phyloP scores from a whole-genome alignment of 2,888 invertebrate genomes.

The Girardia tigrina region DNA sequence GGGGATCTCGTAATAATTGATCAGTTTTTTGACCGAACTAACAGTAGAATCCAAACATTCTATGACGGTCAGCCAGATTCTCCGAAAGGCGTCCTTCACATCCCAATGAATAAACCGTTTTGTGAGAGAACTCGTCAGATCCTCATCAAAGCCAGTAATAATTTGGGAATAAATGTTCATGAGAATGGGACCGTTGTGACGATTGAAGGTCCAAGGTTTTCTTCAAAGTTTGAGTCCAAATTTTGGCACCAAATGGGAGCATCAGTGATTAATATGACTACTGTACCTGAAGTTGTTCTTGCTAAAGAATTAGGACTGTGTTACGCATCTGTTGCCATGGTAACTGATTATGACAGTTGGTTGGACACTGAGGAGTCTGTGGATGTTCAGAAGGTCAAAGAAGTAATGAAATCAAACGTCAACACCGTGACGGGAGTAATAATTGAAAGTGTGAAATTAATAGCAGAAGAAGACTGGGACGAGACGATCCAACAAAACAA shows the following conservation, averaged over 20 bases:
- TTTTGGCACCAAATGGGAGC: conserved; percentile 75
- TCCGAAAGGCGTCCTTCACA: conserved; percentile 69
- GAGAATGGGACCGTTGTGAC: conserved; percentile 61
- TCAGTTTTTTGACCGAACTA: conserved; percentile 59
- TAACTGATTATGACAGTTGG: conserved; percentile 99
- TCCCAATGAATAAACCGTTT: conserved; percentile 81
- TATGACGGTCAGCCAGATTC: conserved; percentile 57
- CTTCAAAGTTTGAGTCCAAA: conserved; percentile 75
- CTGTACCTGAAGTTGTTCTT: conserved; percentile 78
- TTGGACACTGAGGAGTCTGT: conserved; percentile 54
- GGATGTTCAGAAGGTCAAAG: conserved; percentile 37
- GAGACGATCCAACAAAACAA: too few relatives aligned
- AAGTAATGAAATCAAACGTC: neutral
- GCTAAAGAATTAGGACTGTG: conserved; percentile 82
- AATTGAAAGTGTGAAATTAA: too few relatives aligned
- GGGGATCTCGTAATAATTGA: conserved; percentile 77
- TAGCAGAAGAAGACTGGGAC: too few relatives aligned
- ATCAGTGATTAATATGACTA: conserved; percentile 86
- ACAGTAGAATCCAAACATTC: conserved; percentile 62
- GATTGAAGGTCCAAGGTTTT: conserved; percentile 80
- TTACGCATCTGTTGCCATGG: conserved; percentile 77
- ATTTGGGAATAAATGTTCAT: conserved; percentile 28
- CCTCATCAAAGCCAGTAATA: neutral
- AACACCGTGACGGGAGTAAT: too few relatives aligned
- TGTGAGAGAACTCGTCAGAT: conserved; percentile 59